A percentile compares a stretch with the other conserved stretches of the same genome.
Conservation (phyloP, 1,140 invertebrate species). For the Nymphalis io region DNA sequence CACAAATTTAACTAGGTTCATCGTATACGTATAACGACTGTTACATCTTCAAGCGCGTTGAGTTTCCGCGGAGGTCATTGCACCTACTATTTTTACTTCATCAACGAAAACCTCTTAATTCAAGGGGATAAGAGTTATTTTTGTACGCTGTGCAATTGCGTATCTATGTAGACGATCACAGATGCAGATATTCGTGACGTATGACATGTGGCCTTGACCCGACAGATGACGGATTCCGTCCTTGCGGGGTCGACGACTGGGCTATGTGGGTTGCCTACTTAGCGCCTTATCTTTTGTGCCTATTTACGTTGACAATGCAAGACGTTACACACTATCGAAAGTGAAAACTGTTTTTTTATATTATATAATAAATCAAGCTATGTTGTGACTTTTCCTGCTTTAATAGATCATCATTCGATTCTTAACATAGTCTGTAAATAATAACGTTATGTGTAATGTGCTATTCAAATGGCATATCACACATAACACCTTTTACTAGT, state of each 20-base stretch:
- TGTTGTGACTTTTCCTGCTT: neutral
- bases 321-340: neutral
- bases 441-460: neutral
- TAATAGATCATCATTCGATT: neutral
- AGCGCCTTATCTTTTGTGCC: constrained; percentile 46
- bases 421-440: neutral
- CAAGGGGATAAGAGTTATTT: constrained; percentile 52
- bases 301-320: constrained; percentile 14
- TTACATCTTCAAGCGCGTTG: constrained; percentile 58
- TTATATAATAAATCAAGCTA: too few relatives aligned
- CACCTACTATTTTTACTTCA: constrained; percentile 61
- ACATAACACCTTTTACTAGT: neutral
- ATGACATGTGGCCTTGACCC: constrained; percentile 73
- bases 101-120: constrained; percentile 46
- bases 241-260: constrained; percentile 70
- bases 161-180: constrained; percentile 76
- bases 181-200: constrained; percentile 73
- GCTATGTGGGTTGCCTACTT: constrained; percentile 45
- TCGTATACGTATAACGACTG: constrained; percentile 14
- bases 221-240: constrained; percentile 72
- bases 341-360: neutral
- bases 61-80: constrained; percentile 57
- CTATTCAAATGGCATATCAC: neutral
- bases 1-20: constrained; percentile 44
- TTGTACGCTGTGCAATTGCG: constrained; percentile 47